These are phyloP conservation scores for Minunthozetes semirufus DNA, from an alignment of 2,888 invertebrate species.

Conservation along the genomic window DNA sequence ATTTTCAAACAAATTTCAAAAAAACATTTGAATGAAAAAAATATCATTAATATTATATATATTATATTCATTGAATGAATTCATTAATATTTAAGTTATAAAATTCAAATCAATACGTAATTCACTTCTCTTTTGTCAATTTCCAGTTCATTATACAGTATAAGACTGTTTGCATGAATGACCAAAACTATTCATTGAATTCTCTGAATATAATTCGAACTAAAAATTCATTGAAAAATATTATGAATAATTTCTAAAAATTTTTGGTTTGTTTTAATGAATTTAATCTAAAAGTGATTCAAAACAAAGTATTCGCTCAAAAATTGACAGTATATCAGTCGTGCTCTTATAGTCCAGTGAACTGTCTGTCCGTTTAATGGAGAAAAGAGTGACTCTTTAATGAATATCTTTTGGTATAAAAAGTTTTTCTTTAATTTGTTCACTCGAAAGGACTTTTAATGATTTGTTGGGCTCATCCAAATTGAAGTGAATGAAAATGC, in stretches of 20 bases:
- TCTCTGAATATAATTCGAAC: not conserved
- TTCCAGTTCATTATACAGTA: slow-evolving; percentile 1
- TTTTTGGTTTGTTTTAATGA: too few relatives aligned
- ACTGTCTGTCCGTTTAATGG: too few relatives aligned
- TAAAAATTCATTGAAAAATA: not conserved
- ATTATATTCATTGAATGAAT: slow-evolving; percentile 6
- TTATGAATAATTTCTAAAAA: not conserved
- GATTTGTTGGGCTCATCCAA: slow-evolving; percentile 7
- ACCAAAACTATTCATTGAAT: not conserved
- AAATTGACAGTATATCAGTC: too few relatives aligned
- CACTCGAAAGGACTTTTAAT: slow-evolving; percentile 10
- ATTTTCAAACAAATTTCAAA: too few relatives aligned
- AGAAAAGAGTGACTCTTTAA: too few relatives aligned
- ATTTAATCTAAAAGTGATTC: too few relatives aligned
- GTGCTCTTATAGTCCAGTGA: too few relatives aligned
- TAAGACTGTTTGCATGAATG: not conserved
- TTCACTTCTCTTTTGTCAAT: not conserved
- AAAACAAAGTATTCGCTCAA: too few relatives aligned
- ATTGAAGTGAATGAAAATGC: slow-evolving; percentile 2
- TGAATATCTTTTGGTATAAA: not conserved
- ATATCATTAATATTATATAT: not conserved
- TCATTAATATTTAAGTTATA: not conserved
- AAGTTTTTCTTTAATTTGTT: slow-evolving; percentile 3
- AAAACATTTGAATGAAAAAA: too few relatives aligned
- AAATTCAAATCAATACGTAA: not conserved